These are phyloP conservation scores for Pecten maximus DNA, from an alignment of 2,888 invertebrate species.

Conservation along the genomic window DNA sequence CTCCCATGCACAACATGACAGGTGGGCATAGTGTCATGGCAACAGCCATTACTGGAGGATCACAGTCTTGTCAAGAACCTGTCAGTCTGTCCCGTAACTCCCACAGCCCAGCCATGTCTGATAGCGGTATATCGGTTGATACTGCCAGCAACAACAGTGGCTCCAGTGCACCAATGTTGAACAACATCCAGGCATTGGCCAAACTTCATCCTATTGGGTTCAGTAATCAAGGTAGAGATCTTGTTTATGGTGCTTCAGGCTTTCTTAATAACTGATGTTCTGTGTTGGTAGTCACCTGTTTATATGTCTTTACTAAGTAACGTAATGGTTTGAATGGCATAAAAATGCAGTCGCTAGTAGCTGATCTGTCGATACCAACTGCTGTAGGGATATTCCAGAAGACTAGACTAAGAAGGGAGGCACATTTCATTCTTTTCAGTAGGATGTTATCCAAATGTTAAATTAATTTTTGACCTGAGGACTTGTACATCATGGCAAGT, in stretches of 20 bases:
- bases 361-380: no score
- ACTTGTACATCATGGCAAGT: no score
- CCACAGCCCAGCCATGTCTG: slow-evolving; percentile 82
- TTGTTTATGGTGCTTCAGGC: slow-evolving; percentile 28
- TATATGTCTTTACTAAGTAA: no score
- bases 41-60: slow-evolving; percentile 48
- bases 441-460: no score
- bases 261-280: neutral
- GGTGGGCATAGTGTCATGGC: slow-evolving; percentile 41
- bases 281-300: no score
- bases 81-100: slow-evolving; percentile 77
- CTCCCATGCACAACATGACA: slow-evolving; percentile 39
- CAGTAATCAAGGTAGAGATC: slow-evolving; percentile 83
- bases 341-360: no score
- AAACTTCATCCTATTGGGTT: slow-evolving; percentile 88
- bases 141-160: slow-evolving; percentile 78
- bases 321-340: no score
- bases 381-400: no score
- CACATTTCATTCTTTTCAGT: no score
- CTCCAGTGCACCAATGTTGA: slow-evolving; percentile 85
- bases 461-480: no score
- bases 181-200: slow-evolving; percentile 94
- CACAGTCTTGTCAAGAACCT: slow-evolving; percentile 57
- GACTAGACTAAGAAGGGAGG: no score
- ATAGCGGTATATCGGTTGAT: slow-evolving; percentile 82